Percentiles rank a stretch among this genome's conserved stretches.
Evolutionary conservation across 2,113 vertebrate species (phyloP).

Genomic region (Phocoena phocoena): DNA sequence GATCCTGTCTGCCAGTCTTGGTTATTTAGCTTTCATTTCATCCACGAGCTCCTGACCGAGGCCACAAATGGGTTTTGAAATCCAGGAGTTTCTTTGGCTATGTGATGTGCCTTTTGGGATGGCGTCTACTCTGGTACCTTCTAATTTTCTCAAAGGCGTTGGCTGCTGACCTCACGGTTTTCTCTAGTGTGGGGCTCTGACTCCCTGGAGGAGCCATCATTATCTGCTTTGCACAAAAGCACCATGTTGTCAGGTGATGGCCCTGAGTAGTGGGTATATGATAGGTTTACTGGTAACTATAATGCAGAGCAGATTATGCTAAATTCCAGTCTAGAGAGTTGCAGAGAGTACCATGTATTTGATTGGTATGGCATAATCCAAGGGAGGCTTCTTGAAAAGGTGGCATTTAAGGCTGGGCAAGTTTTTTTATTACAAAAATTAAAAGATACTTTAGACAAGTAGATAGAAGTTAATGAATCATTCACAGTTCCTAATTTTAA

Average conservation of each 20-base stretch:
- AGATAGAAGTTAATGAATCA: not conserved
- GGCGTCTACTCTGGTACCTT: not conserved
- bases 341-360: not conserved
- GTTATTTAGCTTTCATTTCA: not conserved
- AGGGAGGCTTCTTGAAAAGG: not conserved
- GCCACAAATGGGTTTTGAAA: not conserved
- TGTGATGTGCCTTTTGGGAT: not conserved
- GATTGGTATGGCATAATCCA: not conserved
- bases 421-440: not conserved
- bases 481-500: not conserved
- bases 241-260: not conserved
- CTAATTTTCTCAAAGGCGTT: not conserved
- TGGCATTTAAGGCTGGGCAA: not conserved
- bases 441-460: not conserved
- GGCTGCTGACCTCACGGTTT: not conserved
- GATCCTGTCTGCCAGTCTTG: not conserved
- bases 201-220: not conserved
- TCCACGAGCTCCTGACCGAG: not conserved
- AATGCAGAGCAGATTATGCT: not conserved
- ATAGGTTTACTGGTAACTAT: not conserved
- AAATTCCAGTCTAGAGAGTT: not conserved
- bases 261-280: not conserved
- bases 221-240: not conserved
- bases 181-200: not conserved
- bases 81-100: not conserved